Evolutionary conservation across 2,113 vertebrate species (phyloP).

Genomic region (Fregetta grallaria): DNA sequence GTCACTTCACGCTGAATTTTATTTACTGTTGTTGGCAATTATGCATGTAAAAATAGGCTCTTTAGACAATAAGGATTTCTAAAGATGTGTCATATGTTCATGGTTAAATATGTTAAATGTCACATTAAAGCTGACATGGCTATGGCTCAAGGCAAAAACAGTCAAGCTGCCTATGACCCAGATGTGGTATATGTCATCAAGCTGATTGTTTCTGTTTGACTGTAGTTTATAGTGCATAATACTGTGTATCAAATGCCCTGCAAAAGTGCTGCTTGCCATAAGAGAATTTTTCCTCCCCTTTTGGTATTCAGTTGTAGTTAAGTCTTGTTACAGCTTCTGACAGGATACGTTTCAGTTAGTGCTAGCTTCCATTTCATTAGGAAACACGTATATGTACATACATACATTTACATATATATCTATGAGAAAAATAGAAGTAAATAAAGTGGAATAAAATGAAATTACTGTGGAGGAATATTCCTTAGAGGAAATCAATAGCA

Average conservation of each 20-base stretch:
- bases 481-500: neutral
- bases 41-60: constrained; percentile 18
- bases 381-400: neutral
- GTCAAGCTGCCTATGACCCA: constrained; percentile 44
- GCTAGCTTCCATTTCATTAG: neutral
- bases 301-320: neutral
- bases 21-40: constrained; percentile 45
- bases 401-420: neutral
- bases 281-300: neutral
- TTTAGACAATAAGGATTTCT: constrained; percentile 18
- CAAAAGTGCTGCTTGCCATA: neutral
- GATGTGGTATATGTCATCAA: constrained; percentile 28
- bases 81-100: constrained; percentile 40
- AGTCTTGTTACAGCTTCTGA: neutral
- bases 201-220: constrained; percentile 1
- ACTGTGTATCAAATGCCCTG: constrained; percentile 24
- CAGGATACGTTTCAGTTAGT: neutral
- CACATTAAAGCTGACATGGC: constrained; percentile 36
- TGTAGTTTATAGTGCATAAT: neutral
- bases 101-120: constrained; percentile 51
- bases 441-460: neutral
- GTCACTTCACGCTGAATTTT: constrained; percentile 46
- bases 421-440: neutral
- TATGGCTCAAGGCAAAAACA: constrained; percentile 13
- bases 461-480: neutral